Evolutionary conservation across 1,140 invertebrate genomes (phyloP).

Genomic region (Argopecten irradians): DNA sequence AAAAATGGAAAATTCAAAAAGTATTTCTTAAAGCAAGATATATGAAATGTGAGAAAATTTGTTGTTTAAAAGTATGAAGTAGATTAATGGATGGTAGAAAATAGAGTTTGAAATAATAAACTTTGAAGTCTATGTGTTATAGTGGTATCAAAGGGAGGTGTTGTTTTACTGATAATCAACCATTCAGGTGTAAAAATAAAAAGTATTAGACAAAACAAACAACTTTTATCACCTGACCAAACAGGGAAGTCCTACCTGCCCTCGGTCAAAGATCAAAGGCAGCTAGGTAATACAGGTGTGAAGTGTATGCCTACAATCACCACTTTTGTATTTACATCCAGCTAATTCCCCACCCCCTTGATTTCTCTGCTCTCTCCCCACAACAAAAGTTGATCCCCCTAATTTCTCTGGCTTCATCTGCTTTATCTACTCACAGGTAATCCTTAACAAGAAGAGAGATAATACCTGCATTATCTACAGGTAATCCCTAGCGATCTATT

Average conservation of each 20-base stretch:
- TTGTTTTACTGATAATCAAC: constrained; percentile 16
- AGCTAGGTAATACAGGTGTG: background rate
- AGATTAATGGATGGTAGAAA: no score
- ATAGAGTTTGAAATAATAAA: background rate
- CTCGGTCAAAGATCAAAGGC: background rate
- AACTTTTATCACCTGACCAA: constrained; percentile 6
- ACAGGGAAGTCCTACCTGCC: background rate
- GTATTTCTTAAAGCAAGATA: no score
- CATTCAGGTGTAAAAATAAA: background rate
- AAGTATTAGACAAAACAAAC: background rate
- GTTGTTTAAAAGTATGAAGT: no score
- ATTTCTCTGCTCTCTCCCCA: constrained; percentile 4
- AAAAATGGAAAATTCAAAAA: no score
- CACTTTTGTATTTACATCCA: background rate
- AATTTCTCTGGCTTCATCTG: background rate
- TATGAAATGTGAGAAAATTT: no score
- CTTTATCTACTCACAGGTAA: background rate
- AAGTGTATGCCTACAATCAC: background rate
- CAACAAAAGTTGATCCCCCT: constrained; percentile 16
- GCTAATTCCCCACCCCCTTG: background rate
- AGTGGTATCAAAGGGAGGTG: background rate
- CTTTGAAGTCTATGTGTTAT: no score
- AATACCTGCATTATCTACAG: background rate
- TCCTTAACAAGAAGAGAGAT: background rate
- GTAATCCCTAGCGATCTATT: background rate